Conservation (phyloP, 1,140 invertebrate genomes). For the Drosophila biarmipes region DNA sequence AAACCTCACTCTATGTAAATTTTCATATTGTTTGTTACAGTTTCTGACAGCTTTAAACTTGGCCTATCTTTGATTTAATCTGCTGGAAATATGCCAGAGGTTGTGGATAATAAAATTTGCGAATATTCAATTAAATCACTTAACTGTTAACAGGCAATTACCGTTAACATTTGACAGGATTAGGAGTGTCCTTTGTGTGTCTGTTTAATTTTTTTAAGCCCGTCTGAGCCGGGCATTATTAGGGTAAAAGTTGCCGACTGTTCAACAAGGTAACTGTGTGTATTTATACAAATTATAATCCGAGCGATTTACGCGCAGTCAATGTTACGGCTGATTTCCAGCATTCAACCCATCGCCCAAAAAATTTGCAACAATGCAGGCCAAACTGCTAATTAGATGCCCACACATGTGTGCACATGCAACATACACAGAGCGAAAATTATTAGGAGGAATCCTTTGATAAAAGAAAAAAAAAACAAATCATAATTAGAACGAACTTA, state of each 20-base stretch:
- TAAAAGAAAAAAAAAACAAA: background rate
- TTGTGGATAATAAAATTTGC: background rate
- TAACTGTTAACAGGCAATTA: constrained; percentile 23
- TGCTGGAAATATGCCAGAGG: background rate
- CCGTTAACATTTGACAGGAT: constrained; percentile 12
- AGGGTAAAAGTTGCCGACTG: constrained; percentile 24
- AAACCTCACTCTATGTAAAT: no score
- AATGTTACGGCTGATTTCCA: constrained; percentile 35
- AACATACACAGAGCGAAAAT: background rate
- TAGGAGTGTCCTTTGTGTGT: constrained; percentile 11
- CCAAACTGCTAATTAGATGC: constrained; percentile 65
- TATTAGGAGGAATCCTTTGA: background rate
- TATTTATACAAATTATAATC: constrained; percentile 45
- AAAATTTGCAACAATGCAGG: constrained; percentile 35
- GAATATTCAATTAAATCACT: constrained; percentile 27
- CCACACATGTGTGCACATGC: background rate
- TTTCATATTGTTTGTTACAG: no score
- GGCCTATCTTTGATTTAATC: background rate
- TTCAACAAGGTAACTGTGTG: constrained; percentile 14
- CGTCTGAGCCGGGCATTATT: constrained; percentile 44
- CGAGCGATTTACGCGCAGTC: constrained; percentile 33
- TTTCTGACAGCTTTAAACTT: background rate
- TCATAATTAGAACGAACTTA: no score
- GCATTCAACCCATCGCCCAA: background rate
- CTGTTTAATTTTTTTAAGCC: constrained; percentile 20